Evolutionary conservation across 2,797 vertebrate species (phyloP).

Genomic region (Spatula clypeata): DNA sequence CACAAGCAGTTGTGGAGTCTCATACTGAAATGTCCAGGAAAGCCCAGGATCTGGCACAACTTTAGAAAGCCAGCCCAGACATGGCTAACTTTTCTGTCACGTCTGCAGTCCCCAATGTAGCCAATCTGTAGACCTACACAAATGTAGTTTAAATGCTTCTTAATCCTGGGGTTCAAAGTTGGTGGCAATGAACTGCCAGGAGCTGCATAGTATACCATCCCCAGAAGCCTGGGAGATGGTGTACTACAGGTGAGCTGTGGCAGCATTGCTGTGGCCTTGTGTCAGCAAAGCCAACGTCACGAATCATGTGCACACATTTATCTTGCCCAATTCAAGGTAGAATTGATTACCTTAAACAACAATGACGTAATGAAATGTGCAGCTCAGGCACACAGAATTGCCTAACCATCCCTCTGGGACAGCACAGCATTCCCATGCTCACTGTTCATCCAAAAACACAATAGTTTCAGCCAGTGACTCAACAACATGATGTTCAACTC

Average conservation of each 20-base stretch:
- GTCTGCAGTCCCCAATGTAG: neutral
- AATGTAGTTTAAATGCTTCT: neutral
- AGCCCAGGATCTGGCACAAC: neutral
- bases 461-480: neutral
- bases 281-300: neutral
- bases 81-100: neutral
- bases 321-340: neutral
- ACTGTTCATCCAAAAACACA: neutral
- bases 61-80: neutral
- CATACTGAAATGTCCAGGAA: neutral
- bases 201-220: neutral
- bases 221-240: neutral
- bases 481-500: neutral
- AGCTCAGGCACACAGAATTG: neutral
- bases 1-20: neutral
- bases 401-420: neutral
- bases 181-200: neutral
- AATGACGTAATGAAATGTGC: neutral
- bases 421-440: rapidly evolving
- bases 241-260: neutral
- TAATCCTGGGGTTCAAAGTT: neutral
- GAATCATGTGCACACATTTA: neutral
- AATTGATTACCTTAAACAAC: neutral
- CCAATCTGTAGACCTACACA: neutral
- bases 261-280: neutral